These are phyloP conservation scores for Threskiornis aethiopicus DNA, from an alignment of 2,797 vertebrate genomes.

Conservation along the genomic window DNA sequence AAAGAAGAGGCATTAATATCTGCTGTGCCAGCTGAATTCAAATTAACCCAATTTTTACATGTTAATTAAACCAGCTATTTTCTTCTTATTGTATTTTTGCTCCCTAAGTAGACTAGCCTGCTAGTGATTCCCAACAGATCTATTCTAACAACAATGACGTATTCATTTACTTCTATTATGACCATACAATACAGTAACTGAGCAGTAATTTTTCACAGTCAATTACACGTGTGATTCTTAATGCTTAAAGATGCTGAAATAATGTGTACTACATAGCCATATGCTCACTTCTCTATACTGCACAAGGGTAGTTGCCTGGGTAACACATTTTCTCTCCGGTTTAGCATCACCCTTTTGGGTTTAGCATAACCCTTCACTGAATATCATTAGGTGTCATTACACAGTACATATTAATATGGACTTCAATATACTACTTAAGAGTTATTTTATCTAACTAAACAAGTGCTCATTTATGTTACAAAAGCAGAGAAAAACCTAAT, in stretches of 20 bases:
- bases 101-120: conserved; percentile 85
- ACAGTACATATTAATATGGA: conserved; percentile 95
- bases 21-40: conserved; percentile 82
- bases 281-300: conserved; percentile 86
- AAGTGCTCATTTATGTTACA: conserved; percentile 63
- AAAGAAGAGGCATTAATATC: conserved; percentile 74
- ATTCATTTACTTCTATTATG: conserved; percentile 97
- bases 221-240: conserved; percentile 91
- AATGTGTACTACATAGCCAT: conserved; percentile 88
- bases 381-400: conserved; percentile 99
- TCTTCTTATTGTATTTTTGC: conserved; percentile 87
- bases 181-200: conserved; percentile 94
- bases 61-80: conserved; percentile 87
- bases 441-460: conserved; percentile 76
- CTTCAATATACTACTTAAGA: conserved; percentile 78
- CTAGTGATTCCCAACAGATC: conserved; percentile 93
- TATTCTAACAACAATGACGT: conserved; percentile 89
- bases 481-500: conserved; percentile 30
- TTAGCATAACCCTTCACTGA: conserved; percentile 89
- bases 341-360: conserved; percentile 86
- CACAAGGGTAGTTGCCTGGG: conserved; percentile 91
- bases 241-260: conserved; percentile 94
- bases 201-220: conserved; percentile 92
- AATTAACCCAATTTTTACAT: conserved; percentile 86
- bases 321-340: conserved; percentile 85